A percentile compares a stretch with the other conserved stretches of the same genome.
These are phyloP conservation scores for Thaumetopoea pityocampa DNA, from an alignment of 1,140 invertebrate genomes.

Conservation along the genomic window DNA sequence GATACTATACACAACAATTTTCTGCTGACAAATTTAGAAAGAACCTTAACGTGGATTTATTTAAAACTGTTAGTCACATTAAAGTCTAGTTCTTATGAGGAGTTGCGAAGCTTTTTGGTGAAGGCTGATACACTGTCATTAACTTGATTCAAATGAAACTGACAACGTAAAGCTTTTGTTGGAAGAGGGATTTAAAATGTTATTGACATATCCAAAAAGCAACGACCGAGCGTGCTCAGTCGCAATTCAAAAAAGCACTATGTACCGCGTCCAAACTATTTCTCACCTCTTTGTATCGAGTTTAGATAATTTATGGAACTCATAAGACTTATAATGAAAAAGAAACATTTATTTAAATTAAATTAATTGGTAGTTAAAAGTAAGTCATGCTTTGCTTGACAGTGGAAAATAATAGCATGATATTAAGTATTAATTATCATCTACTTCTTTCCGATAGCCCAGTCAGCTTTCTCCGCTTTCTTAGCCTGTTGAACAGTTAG, in stretches of 20 bases:
- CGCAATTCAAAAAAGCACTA: no score
- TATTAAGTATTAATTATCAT: conserved; percentile 23
- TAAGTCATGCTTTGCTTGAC: conserved; percentile 43
- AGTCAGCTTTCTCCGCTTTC: conserved; percentile 88
- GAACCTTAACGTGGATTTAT: conserved; percentile 12
- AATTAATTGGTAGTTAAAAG: conserved; percentile 51
- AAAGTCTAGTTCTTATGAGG: conserved; percentile 17
- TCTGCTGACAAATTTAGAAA: no score
- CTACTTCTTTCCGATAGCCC: conserved; percentile 84
- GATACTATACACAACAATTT: background rate
- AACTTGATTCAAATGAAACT: conserved; percentile 18
- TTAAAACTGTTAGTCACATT: conserved; percentile 30
- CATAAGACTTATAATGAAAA: conserved; percentile 38
- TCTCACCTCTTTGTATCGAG: conserved; percentile 52
- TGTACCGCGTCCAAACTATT: conserved; percentile 37
- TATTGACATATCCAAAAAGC: conserved; percentile 36
- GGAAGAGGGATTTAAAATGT: conserved; percentile 21
- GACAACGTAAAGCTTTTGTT: conserved; percentile 24
- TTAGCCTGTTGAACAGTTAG: conserved; percentile 80
- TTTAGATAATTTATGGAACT: conserved; percentile 29
- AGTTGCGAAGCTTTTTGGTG: conserved; percentile 40
- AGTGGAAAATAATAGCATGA: conserved; percentile 28
- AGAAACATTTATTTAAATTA: conserved; percentile 59
- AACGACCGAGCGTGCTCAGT: no score
- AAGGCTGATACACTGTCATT: conserved; percentile 19